A percentile compares a stretch with the other conserved stretches of the same genome.
Evolutionary conservation across 2,797 vertebrate species (phyloP).

Genomic region (Micropoecilia bifurca): DNA sequence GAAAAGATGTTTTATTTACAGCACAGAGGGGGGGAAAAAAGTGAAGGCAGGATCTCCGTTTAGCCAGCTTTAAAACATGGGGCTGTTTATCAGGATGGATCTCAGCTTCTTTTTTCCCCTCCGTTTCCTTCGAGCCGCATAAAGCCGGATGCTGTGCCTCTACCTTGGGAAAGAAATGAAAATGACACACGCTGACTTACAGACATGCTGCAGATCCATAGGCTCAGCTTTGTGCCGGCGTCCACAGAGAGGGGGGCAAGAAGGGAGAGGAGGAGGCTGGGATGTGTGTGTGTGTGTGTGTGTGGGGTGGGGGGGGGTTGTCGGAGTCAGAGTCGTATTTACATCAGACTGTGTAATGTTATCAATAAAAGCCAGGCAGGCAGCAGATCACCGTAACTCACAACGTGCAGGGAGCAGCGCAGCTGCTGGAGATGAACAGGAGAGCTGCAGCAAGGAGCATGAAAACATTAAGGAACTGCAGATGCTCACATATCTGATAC

Average conservation of each 20-base stretch:
- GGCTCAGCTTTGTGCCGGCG: constrained; percentile 26
- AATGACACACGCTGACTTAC: constrained; percentile 33
- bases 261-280: no score
- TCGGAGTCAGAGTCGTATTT: constrained; percentile 70
- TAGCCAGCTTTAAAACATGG: constrained; percentile 39
- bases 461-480: constrained; percentile 4
- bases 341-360: constrained; percentile 78
- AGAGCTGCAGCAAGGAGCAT: constrained; percentile 36
- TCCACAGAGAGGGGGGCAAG: constrained; percentile 43
- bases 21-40: constrained; percentile 26
- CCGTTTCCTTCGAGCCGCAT: constrained; percentile 67
- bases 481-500: no score
- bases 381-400: constrained; percentile 73
- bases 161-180: constrained; percentile 66
- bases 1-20: constrained; percentile 69
- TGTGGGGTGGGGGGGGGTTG: background rate
- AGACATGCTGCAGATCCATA: constrained; percentile 16
- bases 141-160: constrained; percentile 49
- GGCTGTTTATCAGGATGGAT: constrained; percentile 64
- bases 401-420: constrained; percentile 63
- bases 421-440: constrained; percentile 67
- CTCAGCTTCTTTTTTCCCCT: constrained; percentile 17
- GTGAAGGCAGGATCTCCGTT: constrained; percentile 55
- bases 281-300: no score
- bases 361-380: constrained; percentile 79